A percentile compares a stretch with the other conserved stretches of the same genome.
Evolutionary conservation across 2,113 vertebrate genomes (phyloP).

Genomic region (Oxyura jamaicensis): DNA sequence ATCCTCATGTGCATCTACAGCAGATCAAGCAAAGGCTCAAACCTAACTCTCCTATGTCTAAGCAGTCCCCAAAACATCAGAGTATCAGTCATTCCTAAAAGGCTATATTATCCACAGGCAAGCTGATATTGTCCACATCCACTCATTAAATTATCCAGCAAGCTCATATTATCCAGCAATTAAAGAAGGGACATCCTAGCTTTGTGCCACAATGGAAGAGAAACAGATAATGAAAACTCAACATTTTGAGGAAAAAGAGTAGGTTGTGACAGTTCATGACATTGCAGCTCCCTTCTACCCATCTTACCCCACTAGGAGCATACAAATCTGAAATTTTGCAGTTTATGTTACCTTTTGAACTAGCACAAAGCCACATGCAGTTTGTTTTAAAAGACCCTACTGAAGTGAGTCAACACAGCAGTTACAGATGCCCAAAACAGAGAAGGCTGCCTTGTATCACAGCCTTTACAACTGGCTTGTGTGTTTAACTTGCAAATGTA

Average conservation of each 20-base stretch:
- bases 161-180: not conserved
- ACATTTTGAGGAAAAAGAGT: not conserved
- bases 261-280: not conserved
- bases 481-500: not conserved
- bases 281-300: not conserved
- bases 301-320: not conserved
- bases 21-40: not conserved
- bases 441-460: not conserved
- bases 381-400: not conserved
- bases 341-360: not conserved
- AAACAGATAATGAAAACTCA: not conserved
- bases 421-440: not conserved
- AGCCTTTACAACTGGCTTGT: not conserved
- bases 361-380: rapidly evolving
- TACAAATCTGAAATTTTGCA: rapidly evolving
- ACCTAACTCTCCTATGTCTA: not conserved
- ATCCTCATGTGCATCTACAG: not conserved
- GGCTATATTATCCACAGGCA: not conserved
- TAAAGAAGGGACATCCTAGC: not conserved
- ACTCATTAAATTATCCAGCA: not conserved
- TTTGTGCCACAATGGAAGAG: not conserved
- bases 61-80: not conserved
- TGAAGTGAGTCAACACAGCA: not conserved
- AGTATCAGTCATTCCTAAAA: not conserved
- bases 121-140: not conserved